A percentile compares a stretch with the other conserved stretches of the same genome.
phyloP scores from a whole-genome alignment of 2,797 vertebrate genomes.

The Pempheris klunzingeri region DNA sequence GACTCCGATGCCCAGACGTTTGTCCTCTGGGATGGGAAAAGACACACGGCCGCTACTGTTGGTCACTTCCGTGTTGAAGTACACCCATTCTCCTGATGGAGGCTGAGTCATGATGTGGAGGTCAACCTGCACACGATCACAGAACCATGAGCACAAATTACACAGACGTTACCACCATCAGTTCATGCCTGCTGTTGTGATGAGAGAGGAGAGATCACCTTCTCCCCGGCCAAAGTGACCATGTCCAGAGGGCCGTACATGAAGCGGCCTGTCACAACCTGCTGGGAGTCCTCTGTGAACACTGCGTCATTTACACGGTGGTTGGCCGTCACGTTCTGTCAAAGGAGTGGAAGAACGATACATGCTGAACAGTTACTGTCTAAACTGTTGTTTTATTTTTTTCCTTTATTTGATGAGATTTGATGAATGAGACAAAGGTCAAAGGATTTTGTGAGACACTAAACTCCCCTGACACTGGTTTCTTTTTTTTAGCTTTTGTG shows the following conservation, averaged over 20 bases:
- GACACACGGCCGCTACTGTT: slow-evolving; percentile 96
- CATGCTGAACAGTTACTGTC: neutral
- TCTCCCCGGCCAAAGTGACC: slow-evolving; percentile 98
- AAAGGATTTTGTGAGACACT: neutral
- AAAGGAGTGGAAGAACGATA: slow-evolving; percentile 15
- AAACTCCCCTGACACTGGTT: neutral
- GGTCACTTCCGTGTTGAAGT: slow-evolving; percentile 94
- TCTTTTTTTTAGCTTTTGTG: neutral
- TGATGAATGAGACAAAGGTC: neutral
- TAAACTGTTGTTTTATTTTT: neutral
- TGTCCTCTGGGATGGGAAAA: slow-evolving; percentile 91
- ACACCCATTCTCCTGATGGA: slow-evolving; percentile 96
- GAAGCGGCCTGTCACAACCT: slow-evolving; percentile 93
- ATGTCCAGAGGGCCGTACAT: slow-evolving; percentile 99
- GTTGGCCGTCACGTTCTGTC: slow-evolving; percentile 96
- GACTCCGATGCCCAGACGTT: slow-evolving; percentile 94
- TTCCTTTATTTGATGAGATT: neutral
- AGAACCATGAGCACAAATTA: neutral
- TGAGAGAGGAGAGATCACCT: slow-evolving; percentile 81
- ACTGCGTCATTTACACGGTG: slow-evolving; percentile 95
- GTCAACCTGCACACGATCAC: slow-evolving; percentile 88
- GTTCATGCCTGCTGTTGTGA: neutral
- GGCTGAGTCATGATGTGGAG: slow-evolving; percentile 99
- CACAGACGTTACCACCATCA: neutral
- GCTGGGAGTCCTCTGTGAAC: slow-evolving; percentile 92